These are phyloP conservation scores for Tringa solitaria DNA, from an alignment of 2,113 vertebrate genomes.

Conservation along the genomic window DNA sequence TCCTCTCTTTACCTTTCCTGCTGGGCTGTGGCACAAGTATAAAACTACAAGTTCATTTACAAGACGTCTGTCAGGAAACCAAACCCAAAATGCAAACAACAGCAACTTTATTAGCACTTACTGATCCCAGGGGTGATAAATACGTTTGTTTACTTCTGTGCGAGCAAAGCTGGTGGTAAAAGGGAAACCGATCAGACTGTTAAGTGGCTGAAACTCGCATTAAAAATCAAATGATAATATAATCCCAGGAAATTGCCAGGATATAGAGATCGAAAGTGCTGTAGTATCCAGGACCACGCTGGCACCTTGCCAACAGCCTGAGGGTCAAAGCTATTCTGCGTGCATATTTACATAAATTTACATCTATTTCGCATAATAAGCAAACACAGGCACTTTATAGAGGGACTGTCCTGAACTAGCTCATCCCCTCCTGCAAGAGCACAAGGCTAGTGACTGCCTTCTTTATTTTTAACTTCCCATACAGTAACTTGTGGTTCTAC, in stretches of 20 bases:
- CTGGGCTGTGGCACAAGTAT: slow-evolving; percentile 4
- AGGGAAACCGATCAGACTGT: slow-evolving; percentile 55
- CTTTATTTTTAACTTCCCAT: not conserved
- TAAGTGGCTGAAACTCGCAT: slow-evolving; percentile 45
- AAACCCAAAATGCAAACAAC: slow-evolving; percentile 63
- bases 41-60: slow-evolving; percentile 18
- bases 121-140: slow-evolving; percentile 74
- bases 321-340: slow-evolving; percentile 34
- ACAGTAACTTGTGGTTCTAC: not conserved
- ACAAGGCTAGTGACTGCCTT: not conserved
- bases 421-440: not conserved
- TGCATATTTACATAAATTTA: slow-evolving; percentile 46
- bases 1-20: not conserved
- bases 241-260: slow-evolving; percentile 59
- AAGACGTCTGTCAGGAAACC: slow-evolving; percentile 17
- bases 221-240: slow-evolving; percentile 46
- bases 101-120: slow-evolving; percentile 73
- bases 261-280: not conserved
- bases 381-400: not conserved
- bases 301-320: not conserved
- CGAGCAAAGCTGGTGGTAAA: slow-evolving; percentile 57
- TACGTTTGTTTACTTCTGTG: slow-evolving; percentile 68
- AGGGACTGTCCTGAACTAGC: accelerated
- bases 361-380: slow-evolving; percentile 3
- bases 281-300: not conserved